These are phyloP conservation scores for Andrena hattorfiana DNA, from an alignment of 2,888 invertebrate genomes.

Conservation along the genomic window DNA sequence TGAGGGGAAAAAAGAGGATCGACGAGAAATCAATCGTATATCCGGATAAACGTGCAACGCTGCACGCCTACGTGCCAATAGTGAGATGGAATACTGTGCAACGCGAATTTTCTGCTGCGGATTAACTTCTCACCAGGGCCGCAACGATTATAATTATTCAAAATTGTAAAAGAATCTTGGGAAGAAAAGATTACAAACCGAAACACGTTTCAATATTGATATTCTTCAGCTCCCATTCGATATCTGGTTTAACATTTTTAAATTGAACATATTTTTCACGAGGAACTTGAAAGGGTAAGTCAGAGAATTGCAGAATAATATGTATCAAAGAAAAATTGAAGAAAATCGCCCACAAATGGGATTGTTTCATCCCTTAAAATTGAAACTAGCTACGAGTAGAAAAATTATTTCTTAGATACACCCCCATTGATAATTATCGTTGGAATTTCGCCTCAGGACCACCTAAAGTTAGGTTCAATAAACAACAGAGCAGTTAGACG, in stretches of 20 bases:
- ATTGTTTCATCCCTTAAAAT: too few relatives aligned
- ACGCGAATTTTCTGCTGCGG: neutral
- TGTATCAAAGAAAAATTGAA: too few relatives aligned
- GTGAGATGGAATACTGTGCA: neutral
- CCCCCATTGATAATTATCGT: neutral
- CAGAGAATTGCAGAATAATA: neutral
- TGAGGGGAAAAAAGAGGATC: neutral
- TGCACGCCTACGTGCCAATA: neutral
- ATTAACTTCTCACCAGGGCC: neutral
- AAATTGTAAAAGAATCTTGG: neutral
- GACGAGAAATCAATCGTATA: neutral
- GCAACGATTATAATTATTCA: neutral
- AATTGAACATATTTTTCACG: neutral
- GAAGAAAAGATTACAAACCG: neutral
- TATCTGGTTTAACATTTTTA: neutral
- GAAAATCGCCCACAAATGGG: too few relatives aligned
- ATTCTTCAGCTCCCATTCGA: neutral
- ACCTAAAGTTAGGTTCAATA: constrained; percentile 5
- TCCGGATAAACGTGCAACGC: neutral
- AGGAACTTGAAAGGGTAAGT: neutral
- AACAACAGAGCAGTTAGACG: constrained; percentile 34
- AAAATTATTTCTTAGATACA: neutral
- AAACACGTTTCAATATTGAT: neutral
- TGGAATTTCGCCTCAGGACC: neutral
- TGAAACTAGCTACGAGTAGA: too few relatives aligned